Conservation (phyloP, 2,797 vertebrate genomes). For the Rhinophrynus dorsalis region DNA sequence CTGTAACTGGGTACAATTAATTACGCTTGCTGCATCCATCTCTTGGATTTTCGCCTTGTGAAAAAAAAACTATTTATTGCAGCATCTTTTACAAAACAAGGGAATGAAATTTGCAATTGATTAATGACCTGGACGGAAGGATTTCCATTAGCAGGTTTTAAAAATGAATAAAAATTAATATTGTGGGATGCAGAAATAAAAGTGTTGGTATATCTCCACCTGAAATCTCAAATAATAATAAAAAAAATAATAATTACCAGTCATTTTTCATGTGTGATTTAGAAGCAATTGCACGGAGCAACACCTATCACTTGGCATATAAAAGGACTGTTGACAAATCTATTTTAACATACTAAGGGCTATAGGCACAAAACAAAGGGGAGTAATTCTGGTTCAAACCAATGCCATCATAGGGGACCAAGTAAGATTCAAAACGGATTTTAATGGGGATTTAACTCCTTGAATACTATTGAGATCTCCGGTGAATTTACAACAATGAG, state of each 20-base stretch:
- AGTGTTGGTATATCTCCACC: conserved; percentile 39
- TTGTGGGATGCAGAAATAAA: conserved; percentile 59
- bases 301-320: conserved; percentile 21
- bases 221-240: conserved; percentile 49
- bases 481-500: too few species aligned
- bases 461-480: too few species aligned
- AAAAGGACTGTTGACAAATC: conserved; percentile 18
- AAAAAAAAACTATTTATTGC: conserved; percentile 86
- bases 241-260: not conserved
- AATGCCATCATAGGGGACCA: too few species aligned
- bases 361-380: too few species aligned
- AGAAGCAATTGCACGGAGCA: conserved; percentile 20
- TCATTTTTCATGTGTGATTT: too few species aligned
- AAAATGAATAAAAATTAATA: conserved; percentile 73
- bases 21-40: conserved; percentile 98
- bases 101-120: conserved; percentile 91
- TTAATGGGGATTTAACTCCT: too few species aligned
- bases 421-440: too few species aligned
- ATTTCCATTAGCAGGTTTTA: conserved; percentile 88
- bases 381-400: too few species aligned
- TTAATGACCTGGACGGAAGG: conserved; percentile 93
- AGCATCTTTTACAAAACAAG: conserved; percentile 87
- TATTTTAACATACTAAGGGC: conserved; percentile 38
- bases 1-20: conserved; percentile 99
- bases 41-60: conserved; percentile 89